Percentiles rank a stretch among this genome's conserved stretches.
These are phyloP conservation scores for Xestia sexstrigata DNA, from an alignment of 2,888 invertebrate species.

Conservation along the genomic window DNA sequence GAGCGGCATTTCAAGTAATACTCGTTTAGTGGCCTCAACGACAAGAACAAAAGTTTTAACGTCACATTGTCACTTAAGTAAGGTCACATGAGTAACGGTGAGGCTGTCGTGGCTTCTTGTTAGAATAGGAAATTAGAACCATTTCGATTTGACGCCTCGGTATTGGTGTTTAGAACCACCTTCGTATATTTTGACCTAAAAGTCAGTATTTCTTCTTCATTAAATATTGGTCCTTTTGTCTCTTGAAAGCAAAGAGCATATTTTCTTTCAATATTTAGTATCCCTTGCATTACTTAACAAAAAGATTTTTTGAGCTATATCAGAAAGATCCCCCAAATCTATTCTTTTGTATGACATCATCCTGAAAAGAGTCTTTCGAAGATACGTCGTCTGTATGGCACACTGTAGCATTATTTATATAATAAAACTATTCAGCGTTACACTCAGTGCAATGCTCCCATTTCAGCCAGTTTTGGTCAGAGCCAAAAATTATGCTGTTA, in stretches of 20 bases:
- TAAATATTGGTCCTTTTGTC: conserved; percentile 10
- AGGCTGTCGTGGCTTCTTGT: conserved; percentile 41
- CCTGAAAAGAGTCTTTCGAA: conserved; percentile 1
- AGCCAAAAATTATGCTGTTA: conserved; percentile 41
- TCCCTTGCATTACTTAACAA: neutral
- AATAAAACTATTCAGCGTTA: conserved; percentile 15
- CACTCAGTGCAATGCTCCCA: conserved; percentile 32
- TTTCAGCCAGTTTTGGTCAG: conserved; percentile 34
- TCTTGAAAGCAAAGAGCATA: neutral
- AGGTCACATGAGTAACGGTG: conserved; percentile 73
- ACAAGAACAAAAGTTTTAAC: conserved; percentile 85
- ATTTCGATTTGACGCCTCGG: conserved; percentile 38
- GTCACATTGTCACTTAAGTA: conserved; percentile 82
- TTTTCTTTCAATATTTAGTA: neutral
- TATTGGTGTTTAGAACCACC: conserved; percentile 15
- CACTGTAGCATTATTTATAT: neutral
- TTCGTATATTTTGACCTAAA: conserved; percentile 11
- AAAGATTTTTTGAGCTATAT: neutral
- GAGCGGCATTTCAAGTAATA: conserved; percentile 77
- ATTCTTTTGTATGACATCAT: neutral
- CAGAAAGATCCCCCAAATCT: neutral
- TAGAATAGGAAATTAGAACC: conserved; percentile 59
- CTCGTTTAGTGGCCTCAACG: conserved; percentile 81
- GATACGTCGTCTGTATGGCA: neutral
- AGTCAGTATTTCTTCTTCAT: conserved; percentile 10